Conservation (phyloP, 1,140 invertebrate genomes). For the Mylabris phalerata region DNA sequence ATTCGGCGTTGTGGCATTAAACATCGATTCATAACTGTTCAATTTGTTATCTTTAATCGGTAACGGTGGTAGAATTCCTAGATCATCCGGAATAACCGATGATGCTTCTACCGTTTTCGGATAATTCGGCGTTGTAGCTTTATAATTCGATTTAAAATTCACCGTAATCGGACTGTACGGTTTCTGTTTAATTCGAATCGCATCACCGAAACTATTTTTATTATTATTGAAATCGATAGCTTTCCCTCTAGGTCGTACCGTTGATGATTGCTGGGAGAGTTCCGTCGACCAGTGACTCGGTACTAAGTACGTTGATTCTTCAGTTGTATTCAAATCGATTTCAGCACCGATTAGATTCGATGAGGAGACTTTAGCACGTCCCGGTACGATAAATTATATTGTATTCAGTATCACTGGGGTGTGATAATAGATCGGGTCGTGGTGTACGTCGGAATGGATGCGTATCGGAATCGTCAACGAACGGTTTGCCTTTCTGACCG, state of each 20-base stretch:
- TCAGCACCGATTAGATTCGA: constrained; percentile 30
- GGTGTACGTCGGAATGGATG: constrained; percentile 50
- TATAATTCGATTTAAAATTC: constrained; percentile 17
- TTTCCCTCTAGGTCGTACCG: constrained; percentile 7
- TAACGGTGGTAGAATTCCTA: constrained; percentile 2
- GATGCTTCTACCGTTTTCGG: constrained; percentile 10
- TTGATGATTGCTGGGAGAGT: constrained; percentile 11
- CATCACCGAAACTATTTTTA: constrained; percentile 3
- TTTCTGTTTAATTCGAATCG: constrained; percentile 2
- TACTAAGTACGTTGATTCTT: constrained; percentile 31
- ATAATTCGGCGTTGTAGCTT: constrained; percentile 20
- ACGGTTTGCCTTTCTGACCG: constrained; percentile 60
- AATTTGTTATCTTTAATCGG: constrained; percentile 1
- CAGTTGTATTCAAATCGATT: constrained; percentile 17
- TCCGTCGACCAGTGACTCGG: constrained; percentile 37
- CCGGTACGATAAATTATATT: constrained; percentile 27
- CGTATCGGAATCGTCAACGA: constrained; percentile 57
- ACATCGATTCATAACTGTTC: constrained; percentile 31
- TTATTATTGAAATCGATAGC: constrained; percentile 2
- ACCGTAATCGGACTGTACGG: neutral
- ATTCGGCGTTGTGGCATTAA: constrained; percentile 37
- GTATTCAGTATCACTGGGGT: constrained; percentile 47
- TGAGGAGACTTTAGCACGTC: constrained; percentile 7
- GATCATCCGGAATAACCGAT: constrained; percentile 3
- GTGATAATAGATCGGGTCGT: constrained; percentile 54